Base-by-base conservation (phyloP, 2,797 vertebrate genomes). In the Pipistrellus pygmaeus region DNA sequence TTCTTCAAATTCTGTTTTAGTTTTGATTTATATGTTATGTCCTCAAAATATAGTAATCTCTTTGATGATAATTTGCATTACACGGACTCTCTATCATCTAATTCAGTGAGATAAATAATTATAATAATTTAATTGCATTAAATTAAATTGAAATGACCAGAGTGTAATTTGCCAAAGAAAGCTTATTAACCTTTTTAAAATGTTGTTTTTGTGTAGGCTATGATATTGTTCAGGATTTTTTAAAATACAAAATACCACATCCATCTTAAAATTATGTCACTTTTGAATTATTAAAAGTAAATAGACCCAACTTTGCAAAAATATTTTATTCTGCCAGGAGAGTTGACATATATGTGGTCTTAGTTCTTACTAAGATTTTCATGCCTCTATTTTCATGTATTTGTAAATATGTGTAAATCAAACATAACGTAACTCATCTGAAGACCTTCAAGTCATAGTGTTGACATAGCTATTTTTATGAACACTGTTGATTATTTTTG, bases 81-180 rank as follows among this genome's bases (percentile, higher is more conserved):
- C 77, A 90, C 6, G 1, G 23, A 78, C 68, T 69, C 9, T 53
- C 13, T 20, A 72, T n/a, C 21, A 75, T 35, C 4, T 18, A 77
- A 68, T 69, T 51, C 12, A 85, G n/a, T 72, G 17, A 78, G 83
- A 90, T 91, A 92, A 92, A 57, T 71, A 92, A 94, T 93, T 94
- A 89, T 83, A 66, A 6, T 75, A 8, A 69, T 23, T 89, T 66
- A 75, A 91, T 93, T 93, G 10, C n/a, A 53, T 72, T 89, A 83
- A 73, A 86, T 83, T 86, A 82, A 83, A 69, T 46, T 86, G 51
- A 95, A 77, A 76, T 82, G n/a, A 77, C 12, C 71, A 87, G 15
- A 89, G 27, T 85, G 10, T 86, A 92, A 76, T 95, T 95, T 92
- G 20, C 30, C 53, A 86, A 85, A 96, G 44, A 81, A 94, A 80